Percentiles rank a stretch among this genome's conserved stretches.
Conservation (phyloP, 1,140 invertebrate genomes). For the Drosophila nigrodunni region DNA sequence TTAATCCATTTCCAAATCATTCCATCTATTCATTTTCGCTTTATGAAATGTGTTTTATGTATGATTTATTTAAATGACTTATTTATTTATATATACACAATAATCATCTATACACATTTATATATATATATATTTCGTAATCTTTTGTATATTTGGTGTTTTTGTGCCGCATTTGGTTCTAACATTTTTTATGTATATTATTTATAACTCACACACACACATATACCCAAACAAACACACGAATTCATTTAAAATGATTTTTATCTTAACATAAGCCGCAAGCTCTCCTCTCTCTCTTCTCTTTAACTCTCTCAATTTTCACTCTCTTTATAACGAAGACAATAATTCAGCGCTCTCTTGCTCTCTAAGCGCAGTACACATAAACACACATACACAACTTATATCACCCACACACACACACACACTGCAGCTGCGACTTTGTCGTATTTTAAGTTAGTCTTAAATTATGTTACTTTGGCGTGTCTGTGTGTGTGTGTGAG, state of each 20-base stretch:
- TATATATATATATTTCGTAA: slow-evolving; percentile 35
- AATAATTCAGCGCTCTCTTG: slow-evolving; percentile 26
- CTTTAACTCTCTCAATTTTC: neutral
- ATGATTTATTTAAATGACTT: slow-evolving; percentile 51
- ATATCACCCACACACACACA: slow-evolving; percentile 13
- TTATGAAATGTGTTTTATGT: slow-evolving; percentile 59
- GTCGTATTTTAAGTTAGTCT: slow-evolving; percentile 68
- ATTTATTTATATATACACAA: slow-evolving; percentile 30
- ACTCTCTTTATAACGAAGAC: slow-evolving; percentile 27
- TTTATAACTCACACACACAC: slow-evolving; percentile 39
- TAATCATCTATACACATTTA: neutral
- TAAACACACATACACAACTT: neutral
- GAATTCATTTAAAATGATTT: slow-evolving; percentile 10
- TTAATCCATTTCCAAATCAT: slow-evolving; percentile 5
- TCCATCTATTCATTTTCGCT: slow-evolving; percentile 57
- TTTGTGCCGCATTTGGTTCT: slow-evolving; percentile 59
- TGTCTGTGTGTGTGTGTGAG: slow-evolving; percentile 35
- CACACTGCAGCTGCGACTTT: slow-evolving; percentile 35
- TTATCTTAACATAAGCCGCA: slow-evolving; percentile 42
- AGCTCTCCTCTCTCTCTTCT: slow-evolving; percentile 8
- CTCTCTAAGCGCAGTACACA: slow-evolving; percentile 13
- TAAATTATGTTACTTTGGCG: slow-evolving; percentile 53
- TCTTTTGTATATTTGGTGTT: slow-evolving; percentile 49
- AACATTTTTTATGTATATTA: slow-evolving; percentile 39
- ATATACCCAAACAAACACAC: slow-evolving; percentile 14